A percentile compares a stretch with the other conserved stretches of the same genome.
phyloP scores from a whole-genome alignment of 2,113 vertebrate species.

The Lophius piscatorius region DNA sequence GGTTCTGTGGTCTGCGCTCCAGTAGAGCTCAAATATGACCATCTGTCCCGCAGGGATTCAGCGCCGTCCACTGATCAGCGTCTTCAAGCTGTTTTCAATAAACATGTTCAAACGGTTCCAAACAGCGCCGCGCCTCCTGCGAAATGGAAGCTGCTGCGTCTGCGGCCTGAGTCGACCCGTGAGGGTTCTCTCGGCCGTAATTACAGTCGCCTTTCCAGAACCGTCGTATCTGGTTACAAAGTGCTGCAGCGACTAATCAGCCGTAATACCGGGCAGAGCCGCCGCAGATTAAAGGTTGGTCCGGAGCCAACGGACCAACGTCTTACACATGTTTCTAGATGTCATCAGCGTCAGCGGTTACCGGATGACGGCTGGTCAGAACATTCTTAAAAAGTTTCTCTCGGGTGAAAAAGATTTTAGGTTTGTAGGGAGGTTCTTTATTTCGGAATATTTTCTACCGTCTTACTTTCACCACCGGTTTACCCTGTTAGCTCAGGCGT shows the following conservation, averaged over 20 bases:
- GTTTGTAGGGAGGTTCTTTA: no score
- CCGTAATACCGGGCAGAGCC: slow-evolving; percentile 31
- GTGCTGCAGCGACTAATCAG: slow-evolving; percentile 38
- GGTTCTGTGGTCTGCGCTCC: background rate
- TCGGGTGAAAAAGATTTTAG: no score
- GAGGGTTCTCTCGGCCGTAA: slow-evolving; percentile 12
- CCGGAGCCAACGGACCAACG: background rate
- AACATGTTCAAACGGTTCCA: slow-evolving; percentile 47
- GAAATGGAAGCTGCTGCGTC: slow-evolving; percentile 3
- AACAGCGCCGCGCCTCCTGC: background rate
- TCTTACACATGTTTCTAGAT: slow-evolving; percentile 22
- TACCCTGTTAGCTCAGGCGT: no score
- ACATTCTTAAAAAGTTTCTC: no score
- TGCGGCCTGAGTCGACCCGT: background rate
- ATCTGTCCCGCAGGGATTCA: slow-evolving; percentile 55
- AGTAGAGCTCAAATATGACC: slow-evolving; percentile 30
- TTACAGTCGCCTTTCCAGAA: slow-evolving; percentile 15
- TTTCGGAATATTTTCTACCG: no score
- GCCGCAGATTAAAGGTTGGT: slow-evolving; percentile 37
- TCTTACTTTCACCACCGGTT: no score
- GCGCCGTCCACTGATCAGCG: slow-evolving; percentile 41
- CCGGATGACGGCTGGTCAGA: no score
- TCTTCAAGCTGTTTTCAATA: slow-evolving; percentile 55
- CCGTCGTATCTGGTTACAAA: slow-evolving; percentile 32
- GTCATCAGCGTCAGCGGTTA: slow-evolving; percentile 6